Evolutionary conservation across 2,888 invertebrate species (phyloP).

Genomic region (Kuschelorhynchus macadamiae): DNA sequence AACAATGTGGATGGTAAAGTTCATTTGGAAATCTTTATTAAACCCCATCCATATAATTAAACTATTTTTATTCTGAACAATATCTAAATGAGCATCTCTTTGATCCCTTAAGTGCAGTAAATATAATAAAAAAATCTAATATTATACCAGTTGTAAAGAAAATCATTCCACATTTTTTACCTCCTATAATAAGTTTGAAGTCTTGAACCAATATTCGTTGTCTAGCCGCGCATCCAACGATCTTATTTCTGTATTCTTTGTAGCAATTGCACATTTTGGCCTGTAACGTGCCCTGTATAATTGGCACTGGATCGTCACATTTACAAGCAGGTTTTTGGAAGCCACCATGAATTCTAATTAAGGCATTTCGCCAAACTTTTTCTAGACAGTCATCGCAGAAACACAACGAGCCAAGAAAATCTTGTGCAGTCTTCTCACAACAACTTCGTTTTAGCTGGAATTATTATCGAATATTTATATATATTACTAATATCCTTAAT

Average conservation of each 20-base stretch:
- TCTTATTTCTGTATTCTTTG: slow-evolving; percentile 51
- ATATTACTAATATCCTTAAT: too few species aligned
- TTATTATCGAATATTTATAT: too few species aligned
- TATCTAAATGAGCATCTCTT: too few species aligned
- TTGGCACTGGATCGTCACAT: slow-evolving; percentile 52
- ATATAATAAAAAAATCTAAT: too few species aligned
- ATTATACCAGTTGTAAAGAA: too few species aligned
- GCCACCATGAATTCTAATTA: slow-evolving; percentile 53
- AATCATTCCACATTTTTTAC: slow-evolving; percentile 16
- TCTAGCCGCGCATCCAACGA: slow-evolving; percentile 46
- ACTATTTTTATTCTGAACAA: too few species aligned
- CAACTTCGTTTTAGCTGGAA: slow-evolving; percentile 19
- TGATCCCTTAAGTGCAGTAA: too few species aligned
- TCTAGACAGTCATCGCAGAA: slow-evolving; percentile 41
- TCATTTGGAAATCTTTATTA: too few species aligned
- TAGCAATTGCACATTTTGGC: slow-evolving; percentile 57
- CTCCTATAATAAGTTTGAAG: slow-evolving; percentile 42
- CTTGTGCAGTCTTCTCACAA: slow-evolving; percentile 38
- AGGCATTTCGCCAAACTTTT: slow-evolving; percentile 37
- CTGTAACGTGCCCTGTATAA: slow-evolving; percentile 56
- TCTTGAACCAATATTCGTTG: slow-evolving; percentile 44
- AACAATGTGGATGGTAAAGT: too few species aligned
- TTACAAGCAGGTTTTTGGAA: slow-evolving; percentile 40
- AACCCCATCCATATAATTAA: too few species aligned
- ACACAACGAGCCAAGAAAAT: slow-evolving; percentile 21